phyloP scores from a whole-genome alignment of 2,797 vertebrate genomes.

The Catamblyrhynchus diadema region DNA sequence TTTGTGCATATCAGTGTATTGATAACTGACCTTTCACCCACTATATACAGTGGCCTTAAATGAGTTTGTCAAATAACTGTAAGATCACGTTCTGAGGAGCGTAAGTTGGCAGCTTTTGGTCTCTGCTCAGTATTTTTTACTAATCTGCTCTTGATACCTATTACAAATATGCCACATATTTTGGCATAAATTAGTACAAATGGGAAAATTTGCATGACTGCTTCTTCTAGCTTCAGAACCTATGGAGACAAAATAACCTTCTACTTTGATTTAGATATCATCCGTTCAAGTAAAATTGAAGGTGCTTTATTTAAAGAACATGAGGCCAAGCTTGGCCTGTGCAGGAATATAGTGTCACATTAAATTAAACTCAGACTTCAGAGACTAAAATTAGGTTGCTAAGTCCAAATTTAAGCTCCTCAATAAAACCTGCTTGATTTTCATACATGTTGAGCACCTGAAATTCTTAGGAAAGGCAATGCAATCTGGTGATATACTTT shows the following conservation, averaged over 20 bases:
- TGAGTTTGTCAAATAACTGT: background rate
- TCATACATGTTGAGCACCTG: background rate
- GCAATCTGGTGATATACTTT: background rate
- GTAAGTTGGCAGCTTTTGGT: background rate
- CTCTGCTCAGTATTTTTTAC: background rate
- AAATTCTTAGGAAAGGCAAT: background rate
- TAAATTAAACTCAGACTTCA: conserved; percentile 58
- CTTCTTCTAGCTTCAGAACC: background rate
- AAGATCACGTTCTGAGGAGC: background rate
- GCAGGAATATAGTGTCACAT: conserved; percentile 48
- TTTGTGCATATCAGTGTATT: background rate
- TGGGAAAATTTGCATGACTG: background rate
- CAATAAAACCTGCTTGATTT: conserved; percentile 39
- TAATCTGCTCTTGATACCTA: background rate
- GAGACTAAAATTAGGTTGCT: conserved; percentile 54
- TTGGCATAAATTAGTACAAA: background rate
- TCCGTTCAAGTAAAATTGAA: conserved; percentile 65
- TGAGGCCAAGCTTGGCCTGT: conserved; percentile 35
- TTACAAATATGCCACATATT: background rate
- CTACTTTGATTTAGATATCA: conserved; percentile 49
- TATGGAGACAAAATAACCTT: conserved; percentile 40
- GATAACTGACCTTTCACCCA: background rate
- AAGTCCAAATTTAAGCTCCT: conserved; percentile 44
- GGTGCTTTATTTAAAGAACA: conserved; percentile 62
- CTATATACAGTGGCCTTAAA: background rate